These are phyloP conservation scores for Melopsittacus undulatus DNA, from an alignment of 2,797 vertebrate genomes.

Conservation along the genomic window DNA sequence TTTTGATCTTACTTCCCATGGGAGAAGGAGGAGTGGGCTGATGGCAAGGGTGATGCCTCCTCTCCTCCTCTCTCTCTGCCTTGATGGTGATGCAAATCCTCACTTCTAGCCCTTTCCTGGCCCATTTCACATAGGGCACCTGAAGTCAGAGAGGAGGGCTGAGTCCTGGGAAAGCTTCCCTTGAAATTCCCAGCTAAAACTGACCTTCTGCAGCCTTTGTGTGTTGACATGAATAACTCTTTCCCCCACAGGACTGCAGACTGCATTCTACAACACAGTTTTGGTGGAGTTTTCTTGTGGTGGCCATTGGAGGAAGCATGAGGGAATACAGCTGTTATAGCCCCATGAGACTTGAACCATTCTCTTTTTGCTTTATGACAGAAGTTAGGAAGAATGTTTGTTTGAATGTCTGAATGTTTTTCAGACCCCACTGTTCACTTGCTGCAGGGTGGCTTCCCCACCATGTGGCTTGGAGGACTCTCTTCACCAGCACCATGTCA, in stretches of 20 bases:
- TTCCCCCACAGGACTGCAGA: not conserved
- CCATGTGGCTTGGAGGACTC: not conserved
- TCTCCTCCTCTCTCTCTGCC: not conserved
- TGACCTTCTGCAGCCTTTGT: not conserved
- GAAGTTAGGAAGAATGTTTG: not conserved
- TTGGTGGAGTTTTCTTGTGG: not conserved
- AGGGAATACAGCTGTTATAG: not conserved
- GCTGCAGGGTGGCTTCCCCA: not conserved
- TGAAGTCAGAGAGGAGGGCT: not conserved
- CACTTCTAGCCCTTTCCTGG: not conserved
- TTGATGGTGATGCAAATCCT: not conserved
- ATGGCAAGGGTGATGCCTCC: not conserved
- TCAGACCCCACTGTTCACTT: not conserved
- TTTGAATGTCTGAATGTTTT: not conserved
- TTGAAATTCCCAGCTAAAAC: not conserved
- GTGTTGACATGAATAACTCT: not conserved
- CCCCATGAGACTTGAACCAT: not conserved
- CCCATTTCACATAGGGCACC: not conserved
- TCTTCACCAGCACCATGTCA: not conserved
- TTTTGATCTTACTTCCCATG: slow-evolving; percentile 21
- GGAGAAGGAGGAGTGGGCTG: not conserved
- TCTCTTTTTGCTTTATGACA: not conserved
- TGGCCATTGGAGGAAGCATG: not conserved
- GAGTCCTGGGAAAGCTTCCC: not conserved
- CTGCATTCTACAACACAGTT: not conserved